Evolutionary conservation across 2,113 vertebrate genomes (phyloP).

Genomic region (Haplochromis burtoni): DNA sequence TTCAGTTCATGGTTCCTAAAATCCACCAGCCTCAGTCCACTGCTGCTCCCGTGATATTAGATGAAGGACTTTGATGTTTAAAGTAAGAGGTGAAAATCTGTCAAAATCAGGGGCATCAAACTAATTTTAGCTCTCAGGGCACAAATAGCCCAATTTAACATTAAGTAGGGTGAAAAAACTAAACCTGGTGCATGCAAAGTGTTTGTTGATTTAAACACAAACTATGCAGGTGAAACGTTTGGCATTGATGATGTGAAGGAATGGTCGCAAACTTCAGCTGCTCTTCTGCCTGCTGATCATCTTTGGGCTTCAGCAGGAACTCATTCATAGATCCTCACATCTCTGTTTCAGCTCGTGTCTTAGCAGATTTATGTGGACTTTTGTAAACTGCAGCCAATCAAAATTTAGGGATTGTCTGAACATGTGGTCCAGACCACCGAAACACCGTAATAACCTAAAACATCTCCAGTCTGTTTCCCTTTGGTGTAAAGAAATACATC

Average conservation of each 20-base stretch:
- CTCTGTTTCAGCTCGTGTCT: neutral
- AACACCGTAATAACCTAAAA: neutral
- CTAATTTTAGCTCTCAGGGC: neutral
- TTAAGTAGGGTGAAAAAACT: neutral
- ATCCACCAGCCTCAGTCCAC: neutral
- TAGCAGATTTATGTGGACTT: neutral
- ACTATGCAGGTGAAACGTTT: neutral
- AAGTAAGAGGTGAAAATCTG: neutral
- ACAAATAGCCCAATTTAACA: neutral
- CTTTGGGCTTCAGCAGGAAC: neutral
- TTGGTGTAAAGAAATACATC: neutral
- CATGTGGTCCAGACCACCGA: neutral
- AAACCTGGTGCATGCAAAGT: neutral
- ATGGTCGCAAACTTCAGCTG: neutral
- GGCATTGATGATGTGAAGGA: neutral
- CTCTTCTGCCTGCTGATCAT: neutral
- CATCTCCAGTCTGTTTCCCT: neutral
- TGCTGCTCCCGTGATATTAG: neutral
- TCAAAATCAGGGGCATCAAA: neutral
- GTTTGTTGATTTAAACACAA: accelerated
- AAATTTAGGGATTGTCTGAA: neutral
- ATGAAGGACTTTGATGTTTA: neutral
- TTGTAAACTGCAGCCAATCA: neutral
- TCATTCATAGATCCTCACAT: neutral
- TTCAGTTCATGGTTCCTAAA: neutral